A percentile compares a stretch with the other conserved stretches of the same genome.
phyloP scores from a whole-genome alignment of 2,113 vertebrate genomes.

The Fulmarus glacialis region DNA sequence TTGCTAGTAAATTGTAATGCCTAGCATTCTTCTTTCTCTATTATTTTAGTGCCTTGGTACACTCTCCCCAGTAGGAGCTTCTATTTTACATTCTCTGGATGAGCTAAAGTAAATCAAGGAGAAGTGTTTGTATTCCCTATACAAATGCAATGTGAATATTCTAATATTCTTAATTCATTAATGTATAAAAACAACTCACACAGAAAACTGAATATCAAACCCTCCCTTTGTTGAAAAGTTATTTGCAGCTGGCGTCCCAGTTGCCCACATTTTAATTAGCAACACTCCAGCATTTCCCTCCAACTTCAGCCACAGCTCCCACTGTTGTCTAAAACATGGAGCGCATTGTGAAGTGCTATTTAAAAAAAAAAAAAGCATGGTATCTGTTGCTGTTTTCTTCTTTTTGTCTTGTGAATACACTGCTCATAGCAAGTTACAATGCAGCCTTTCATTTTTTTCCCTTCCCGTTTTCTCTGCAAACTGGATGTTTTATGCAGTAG shows the following conservation, averaged over 20 bases:
- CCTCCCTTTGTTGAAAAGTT: neutral
- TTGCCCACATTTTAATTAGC: slow-evolving; percentile 8
- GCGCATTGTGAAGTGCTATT: neutral
- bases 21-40: neutral
- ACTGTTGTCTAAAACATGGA: neutral
- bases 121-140: neutral
- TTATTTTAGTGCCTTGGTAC: neutral
- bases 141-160: neutral
- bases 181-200: neutral
- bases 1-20: neutral
- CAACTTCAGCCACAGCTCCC: neutral
- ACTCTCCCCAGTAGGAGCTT: neutral
- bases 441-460: neutral
- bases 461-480: neutral
- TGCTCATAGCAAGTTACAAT: neutral
- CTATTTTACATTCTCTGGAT: neutral
- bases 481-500: neutral
- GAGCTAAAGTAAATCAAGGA: neutral
- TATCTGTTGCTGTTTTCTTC: neutral
- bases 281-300: neutral
- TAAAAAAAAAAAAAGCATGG: neutral
- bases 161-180: neutral
- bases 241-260: neutral
- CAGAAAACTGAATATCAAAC: neutral
- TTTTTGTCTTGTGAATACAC: neutral